Conservation (phyloP, 1,140 invertebrate species). For the Belonocnema kinseyi region DNA sequence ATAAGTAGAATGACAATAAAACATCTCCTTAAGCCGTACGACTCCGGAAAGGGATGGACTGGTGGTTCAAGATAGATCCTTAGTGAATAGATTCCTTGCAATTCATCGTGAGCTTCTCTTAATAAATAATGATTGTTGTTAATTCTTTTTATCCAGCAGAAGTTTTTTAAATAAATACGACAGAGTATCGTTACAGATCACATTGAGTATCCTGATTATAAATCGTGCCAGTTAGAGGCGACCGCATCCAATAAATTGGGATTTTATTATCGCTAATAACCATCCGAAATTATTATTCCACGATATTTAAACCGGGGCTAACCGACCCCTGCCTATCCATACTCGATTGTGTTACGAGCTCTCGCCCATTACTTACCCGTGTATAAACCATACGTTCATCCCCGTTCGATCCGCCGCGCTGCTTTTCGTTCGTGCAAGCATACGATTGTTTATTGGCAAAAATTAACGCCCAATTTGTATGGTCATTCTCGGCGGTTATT, state of each 20-base stretch:
- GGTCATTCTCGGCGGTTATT: slow-evolving; percentile 67
- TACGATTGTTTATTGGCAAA: slow-evolving; percentile 73
- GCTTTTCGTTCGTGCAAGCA: slow-evolving; percentile 49
- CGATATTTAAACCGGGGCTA: slow-evolving; percentile 66
- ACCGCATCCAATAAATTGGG: slow-evolving; percentile 68
- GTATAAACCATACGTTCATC: slow-evolving; percentile 58
- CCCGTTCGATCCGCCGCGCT: slow-evolving; percentile 40
- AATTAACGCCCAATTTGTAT: slow-evolving; percentile 70
- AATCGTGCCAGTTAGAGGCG: slow-evolving; percentile 56
- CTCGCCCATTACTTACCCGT: slow-evolving; percentile 65
- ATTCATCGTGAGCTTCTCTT: no score
- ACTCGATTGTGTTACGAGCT: slow-evolving; percentile 62
- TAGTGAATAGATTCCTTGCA: no score
- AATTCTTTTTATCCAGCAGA: slow-evolving; percentile 30
- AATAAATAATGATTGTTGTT: slow-evolving; percentile 16
- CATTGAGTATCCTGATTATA: slow-evolving; percentile 61
- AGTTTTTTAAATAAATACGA: slow-evolving; percentile 35
- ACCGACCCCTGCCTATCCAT: slow-evolving; percentile 47
- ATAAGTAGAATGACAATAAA: no score
- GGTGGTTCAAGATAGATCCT: no score
- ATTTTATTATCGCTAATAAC: slow-evolving; percentile 74
- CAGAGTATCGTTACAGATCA: slow-evolving; percentile 56
- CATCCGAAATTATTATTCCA: slow-evolving; percentile 71
- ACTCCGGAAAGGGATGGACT: no score
- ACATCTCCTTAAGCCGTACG: no score